Conservation (phyloP, 1,140 invertebrate genomes). For the Anastrepha ludens region DNA sequence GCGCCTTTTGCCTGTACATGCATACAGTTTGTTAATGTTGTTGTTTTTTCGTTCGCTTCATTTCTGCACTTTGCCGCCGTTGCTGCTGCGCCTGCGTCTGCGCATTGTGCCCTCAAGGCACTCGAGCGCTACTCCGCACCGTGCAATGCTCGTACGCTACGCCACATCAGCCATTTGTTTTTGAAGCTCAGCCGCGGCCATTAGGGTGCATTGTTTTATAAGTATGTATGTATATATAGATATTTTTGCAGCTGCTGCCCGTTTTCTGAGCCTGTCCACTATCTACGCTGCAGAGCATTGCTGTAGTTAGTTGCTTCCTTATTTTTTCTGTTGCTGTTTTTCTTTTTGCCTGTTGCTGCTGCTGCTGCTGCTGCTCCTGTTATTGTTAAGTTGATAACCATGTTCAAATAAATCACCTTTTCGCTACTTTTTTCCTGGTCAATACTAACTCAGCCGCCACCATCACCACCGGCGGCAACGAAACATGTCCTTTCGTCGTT, state of each 20-base stretch:
- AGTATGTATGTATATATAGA: too few species aligned
- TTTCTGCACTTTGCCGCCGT: neutral
- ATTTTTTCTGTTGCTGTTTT: too few species aligned
- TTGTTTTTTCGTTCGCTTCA: neutral
- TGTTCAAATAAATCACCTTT: slow-evolving; percentile 74
- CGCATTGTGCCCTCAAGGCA: slow-evolving; percentile 25
- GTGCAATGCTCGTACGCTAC: neutral
- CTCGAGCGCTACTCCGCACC: neutral
- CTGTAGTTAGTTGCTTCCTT: neutral
- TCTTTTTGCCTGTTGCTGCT: slow-evolving; percentile 58
- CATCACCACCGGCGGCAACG: neutral
- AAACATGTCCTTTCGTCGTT: slow-evolving; percentile 42
- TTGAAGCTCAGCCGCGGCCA: slow-evolving; percentile 40
- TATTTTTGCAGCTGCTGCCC: slow-evolving; percentile 29
- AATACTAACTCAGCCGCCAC: neutral
- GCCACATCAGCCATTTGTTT: neutral
- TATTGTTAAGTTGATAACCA: slow-evolving; percentile 73
- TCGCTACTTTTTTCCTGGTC: slow-evolving; percentile 65
- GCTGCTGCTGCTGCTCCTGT: slow-evolving; percentile 71
- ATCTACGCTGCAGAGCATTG: neutral
- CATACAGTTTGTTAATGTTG: neutral
- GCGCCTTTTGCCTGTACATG: neutral
- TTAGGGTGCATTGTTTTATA: slow-evolving; percentile 44
- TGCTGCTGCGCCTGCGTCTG: slow-evolving; percentile 26
- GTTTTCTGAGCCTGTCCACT: neutral